phyloP scores from a whole-genome alignment of 2,888 invertebrate genomes.

The Tetragonisca angustula region DNA sequence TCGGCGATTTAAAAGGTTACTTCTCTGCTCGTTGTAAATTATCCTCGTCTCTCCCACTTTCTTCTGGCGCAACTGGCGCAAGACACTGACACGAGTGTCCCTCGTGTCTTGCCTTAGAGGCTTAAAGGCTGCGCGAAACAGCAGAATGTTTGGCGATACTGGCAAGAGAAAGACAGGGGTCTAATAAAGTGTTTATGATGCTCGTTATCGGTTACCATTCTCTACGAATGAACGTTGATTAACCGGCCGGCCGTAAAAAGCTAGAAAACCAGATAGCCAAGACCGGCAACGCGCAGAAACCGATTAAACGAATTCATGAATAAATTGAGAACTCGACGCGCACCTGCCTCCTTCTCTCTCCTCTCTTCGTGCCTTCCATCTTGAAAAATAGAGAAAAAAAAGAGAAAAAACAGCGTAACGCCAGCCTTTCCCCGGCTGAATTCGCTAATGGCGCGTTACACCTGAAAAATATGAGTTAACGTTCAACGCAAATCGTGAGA shows the following conservation, averaged over 20 bases:
- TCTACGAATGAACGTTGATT: slow-evolving; percentile 84
- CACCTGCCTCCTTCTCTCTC: slow-evolving; percentile 75
- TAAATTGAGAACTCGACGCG: slow-evolving; percentile 79
- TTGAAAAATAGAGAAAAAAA: neutral
- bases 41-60: neutral
- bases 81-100: slow-evolving; percentile 5
- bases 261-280: slow-evolving; percentile 70
- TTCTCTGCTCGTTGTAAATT: slow-evolving; percentile 54
- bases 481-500: neutral
- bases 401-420: neutral
- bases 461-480: neutral
- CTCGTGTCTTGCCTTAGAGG: slow-evolving; percentile 22
- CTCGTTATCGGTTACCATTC: slow-evolving; percentile 82
- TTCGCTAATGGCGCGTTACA: neutral
- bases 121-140: neutral
- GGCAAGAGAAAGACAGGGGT: slow-evolving; percentile 31
- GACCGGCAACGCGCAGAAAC: slow-evolving; percentile 76
- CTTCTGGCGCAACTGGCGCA: neutral
- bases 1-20: slow-evolving; percentile 68
- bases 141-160: neutral
- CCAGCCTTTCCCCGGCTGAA: neutral
- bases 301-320: slow-evolving; percentile 84
- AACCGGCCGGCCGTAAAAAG: slow-evolving; percentile 75
- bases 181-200: slow-evolving; percentile 83
- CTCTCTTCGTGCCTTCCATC: slow-evolving; percentile 25